These are phyloP conservation scores for Vollenhovia emeryi DNA, from an alignment of 1,140 invertebrate species.

Conservation along the genomic window DNA sequence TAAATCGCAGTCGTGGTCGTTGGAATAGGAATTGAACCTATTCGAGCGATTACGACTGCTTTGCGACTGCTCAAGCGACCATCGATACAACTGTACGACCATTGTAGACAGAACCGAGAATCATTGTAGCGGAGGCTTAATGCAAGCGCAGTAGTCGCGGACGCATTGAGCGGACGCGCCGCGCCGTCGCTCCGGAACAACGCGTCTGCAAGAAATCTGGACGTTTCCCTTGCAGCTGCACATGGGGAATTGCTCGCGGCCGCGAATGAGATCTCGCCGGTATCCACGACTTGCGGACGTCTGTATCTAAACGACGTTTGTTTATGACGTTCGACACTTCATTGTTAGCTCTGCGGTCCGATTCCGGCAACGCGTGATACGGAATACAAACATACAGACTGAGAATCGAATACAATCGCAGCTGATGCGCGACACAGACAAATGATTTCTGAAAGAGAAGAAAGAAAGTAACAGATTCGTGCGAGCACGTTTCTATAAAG, in stretches of 20 bases:
- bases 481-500: not conserved
- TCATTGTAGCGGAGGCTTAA: too few species aligned
- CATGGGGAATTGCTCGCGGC: not conserved
- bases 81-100: too few species aligned
- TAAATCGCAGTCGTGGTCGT: too few species aligned
- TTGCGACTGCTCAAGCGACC: too few species aligned
- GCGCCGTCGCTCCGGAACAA: not conserved
- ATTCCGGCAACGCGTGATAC: not conserved
- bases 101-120: too few species aligned
- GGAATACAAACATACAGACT: not conserved
- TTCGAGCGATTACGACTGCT: too few species aligned
- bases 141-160: not conserved
- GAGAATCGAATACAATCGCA: not conserved
- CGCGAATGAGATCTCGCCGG: too few species aligned
- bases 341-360: not conserved
- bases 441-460: not conserved
- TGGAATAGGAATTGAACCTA: too few species aligned
- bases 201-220: not conserved
- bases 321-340: not conserved
- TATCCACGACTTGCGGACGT: too few species aligned
- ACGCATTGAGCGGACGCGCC: not conserved
- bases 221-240: not conserved
- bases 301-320: not conserved
- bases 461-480: not conserved
- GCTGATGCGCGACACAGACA: not conserved